Evolutionary conservation across 2,888 invertebrate genomes (phyloP), one percentile per base, ranked within the genome.

Genomic region (Leucophenga maculata): DNA sequence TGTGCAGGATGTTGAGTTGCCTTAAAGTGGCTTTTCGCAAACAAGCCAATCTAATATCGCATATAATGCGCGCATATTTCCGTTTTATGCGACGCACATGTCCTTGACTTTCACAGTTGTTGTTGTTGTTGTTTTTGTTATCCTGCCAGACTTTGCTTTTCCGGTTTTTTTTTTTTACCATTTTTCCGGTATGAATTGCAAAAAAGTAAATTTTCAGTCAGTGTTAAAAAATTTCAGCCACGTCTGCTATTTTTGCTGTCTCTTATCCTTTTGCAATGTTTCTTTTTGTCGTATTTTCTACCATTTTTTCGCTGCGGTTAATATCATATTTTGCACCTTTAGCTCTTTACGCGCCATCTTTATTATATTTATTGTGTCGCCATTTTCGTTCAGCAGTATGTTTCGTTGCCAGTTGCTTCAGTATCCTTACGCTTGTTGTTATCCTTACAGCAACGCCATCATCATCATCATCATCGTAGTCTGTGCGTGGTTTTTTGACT

Each of bases 281-380:
- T 55, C 14, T 26, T 26, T 44, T 20, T 62, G 18, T 16, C 31
- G 57, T 16, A 52, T 22, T 22, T 57, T 39, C 8, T 64, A 16
- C 39, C 60, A 16, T 32, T 59, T 22, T 6, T 64, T 14, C 22
- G 46, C 62, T 64, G 62, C 62, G 62, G 62, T 64, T 64, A 64
- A 64, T 64, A 64, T 64, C 62, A 64, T 64, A 64, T 64, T 64
- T 64, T 64, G 62, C 62, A 64, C 62, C 62, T 64, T 64, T 48
- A 64, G 62, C 48, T 46, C 20, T 48, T 64, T 48, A 46, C 46
- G 62, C 46, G 48, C 62, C 62, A 48, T 64, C 62, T 64, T 64
- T 64, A 64, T 64, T 64, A 64, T 64, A 64, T 64, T 64, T 64
- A 64, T 64, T 64, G 62, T 64, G 62, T 64, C 62, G 62, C 62